A percentile compares a stretch with the other conserved stretches of the same genome.
Conservation (phyloP, 1,140 invertebrate species). For the Platyscapa corneri region DNA sequence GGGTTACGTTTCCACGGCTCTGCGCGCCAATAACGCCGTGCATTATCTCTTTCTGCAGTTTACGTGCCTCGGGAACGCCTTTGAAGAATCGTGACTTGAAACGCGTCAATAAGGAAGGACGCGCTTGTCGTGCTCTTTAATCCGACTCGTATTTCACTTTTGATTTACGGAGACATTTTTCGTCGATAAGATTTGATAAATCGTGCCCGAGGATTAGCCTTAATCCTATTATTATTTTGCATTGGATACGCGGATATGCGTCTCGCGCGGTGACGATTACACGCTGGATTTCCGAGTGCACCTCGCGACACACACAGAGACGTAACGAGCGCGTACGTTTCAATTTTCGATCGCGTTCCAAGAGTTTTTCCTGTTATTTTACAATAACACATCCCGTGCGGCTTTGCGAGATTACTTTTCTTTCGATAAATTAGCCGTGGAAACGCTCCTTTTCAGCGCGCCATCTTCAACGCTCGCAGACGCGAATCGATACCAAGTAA, state of each 20-base stretch:
- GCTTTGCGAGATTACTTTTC: no score
- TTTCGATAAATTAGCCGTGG: no score
- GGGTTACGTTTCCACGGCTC: neutral
- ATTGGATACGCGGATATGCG: neutral
- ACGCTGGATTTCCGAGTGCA: neutral
- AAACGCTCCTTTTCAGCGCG: no score
- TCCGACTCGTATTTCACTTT: neutral
- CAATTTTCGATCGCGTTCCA: no score
- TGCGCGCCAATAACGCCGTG: neutral
- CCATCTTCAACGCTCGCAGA: no score
- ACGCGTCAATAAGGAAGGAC: neutral
- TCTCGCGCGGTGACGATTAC: neutral
- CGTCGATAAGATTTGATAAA: neutral
- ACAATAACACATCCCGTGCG: no score
- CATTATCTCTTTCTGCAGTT: neutral
- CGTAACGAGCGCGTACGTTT: no score
- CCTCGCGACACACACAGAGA: no score
- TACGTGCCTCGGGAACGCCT: no score
- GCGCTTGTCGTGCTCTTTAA: neutral
- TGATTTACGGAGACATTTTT: neutral
- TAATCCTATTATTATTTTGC: neutral
- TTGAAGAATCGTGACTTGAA: neutral
- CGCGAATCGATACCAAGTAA: no score
- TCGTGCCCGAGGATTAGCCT: neutral
- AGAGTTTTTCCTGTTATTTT: no score